These are phyloP conservation scores for Sinocyclocheilus anophthalmus DNA, from an alignment of 2,113 vertebrate genomes.

Conservation along the genomic window DNA sequence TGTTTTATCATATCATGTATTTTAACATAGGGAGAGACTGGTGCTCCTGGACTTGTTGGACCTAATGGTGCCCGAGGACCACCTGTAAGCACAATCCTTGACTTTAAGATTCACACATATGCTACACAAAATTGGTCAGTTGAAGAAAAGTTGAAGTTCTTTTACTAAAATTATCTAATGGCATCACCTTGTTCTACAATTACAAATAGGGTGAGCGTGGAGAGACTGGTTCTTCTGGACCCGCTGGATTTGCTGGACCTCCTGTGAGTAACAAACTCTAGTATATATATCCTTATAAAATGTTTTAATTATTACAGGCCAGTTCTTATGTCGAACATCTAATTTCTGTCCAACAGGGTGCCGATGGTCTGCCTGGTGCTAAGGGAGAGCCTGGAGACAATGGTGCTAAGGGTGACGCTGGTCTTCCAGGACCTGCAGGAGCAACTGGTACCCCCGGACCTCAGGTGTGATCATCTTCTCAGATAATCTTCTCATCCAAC, in stretches of 20 bases:
- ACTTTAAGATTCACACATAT: background rate
- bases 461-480: constrained; percentile 63
- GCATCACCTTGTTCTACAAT: background rate
- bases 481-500: background rate
- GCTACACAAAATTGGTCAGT: background rate
- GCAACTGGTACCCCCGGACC: constrained; percentile 83
- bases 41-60: constrained; percentile 84
- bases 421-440: constrained; percentile 89
- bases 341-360: constrained; percentile 76
- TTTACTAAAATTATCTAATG: background rate
- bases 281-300: background rate
- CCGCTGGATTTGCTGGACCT: constrained; percentile 97
- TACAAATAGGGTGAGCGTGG: constrained; percentile 89
- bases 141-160: background rate
- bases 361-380: constrained; percentile 82
- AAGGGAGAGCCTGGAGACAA: constrained; percentile 85
- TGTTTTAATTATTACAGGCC: constrained; percentile 9
- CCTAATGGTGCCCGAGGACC: constrained; percentile 88
- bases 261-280: constrained; percentile 81
- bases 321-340: background rate
- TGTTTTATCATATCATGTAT: constrained; percentile 7
- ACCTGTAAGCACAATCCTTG: constrained; percentile 80
- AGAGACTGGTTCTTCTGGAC: constrained; percentile 89
- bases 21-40: constrained; percentile 86
- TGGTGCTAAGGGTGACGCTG: constrained; percentile 93